Conservation (phyloP, 2,113 vertebrate genomes). For the Heterochromis multidens region DNA sequence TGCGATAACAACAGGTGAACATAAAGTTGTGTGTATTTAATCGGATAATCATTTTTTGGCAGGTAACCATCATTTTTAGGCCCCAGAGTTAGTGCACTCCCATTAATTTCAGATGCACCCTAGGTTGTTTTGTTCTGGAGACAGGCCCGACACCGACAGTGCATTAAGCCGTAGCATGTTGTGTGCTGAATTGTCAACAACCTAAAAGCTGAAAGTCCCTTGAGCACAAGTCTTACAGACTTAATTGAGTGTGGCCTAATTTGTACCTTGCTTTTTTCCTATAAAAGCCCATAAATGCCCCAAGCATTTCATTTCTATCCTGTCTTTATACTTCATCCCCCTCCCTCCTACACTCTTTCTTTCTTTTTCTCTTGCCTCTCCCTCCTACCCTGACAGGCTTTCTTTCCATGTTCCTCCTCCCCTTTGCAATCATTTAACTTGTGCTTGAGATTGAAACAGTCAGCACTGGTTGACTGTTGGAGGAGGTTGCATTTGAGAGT, state of each 20-base stretch:
- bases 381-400: conserved; percentile 44
- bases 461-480: not conserved
- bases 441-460: conserved; percentile 20
- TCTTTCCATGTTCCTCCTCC: conserved; percentile 26
- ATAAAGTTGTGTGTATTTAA: not conserved
- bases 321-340: conserved; percentile 51
- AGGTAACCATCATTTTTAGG: not conserved
- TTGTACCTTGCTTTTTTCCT: conserved; percentile 64
- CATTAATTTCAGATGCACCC: not conserved
- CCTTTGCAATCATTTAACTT: conserved; percentile 22
- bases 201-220: conserved; percentile 69
- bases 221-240: conserved; percentile 61
- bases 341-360: conserved; percentile 38
- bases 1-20: not conserved
- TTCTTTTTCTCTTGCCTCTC: conserved; percentile 15
- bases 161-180: conserved; percentile 55
- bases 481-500: conserved; percentile 5
- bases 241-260: conserved; percentile 76
- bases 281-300: conserved; percentile 72
- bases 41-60: not conserved
- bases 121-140: not conserved
- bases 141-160: not conserved
- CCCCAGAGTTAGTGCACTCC: not conserved
- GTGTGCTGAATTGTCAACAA: conserved; percentile 57
- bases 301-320: conserved; percentile 61